Evolutionary conservation across 2,888 invertebrate species (phyloP).

Genomic region (Acholoe squamosa): DNA sequence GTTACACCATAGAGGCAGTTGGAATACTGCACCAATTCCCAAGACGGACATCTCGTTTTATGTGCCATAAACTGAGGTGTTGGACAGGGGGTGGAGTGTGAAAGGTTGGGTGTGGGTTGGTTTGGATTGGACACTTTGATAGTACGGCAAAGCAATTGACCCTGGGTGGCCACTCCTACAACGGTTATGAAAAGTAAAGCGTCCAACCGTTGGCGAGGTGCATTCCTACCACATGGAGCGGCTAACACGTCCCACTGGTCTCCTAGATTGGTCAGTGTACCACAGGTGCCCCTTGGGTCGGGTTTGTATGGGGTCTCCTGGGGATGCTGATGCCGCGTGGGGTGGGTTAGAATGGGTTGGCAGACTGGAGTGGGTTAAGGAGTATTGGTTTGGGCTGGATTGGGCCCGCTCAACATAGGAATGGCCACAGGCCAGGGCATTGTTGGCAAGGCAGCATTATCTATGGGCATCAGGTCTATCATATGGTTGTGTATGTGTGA

Average conservation of each 20-base stretch:
- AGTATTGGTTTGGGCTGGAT: neutral
- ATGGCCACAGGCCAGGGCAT: neutral
- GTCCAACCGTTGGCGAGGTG: neutral
- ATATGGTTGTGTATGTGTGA: too few relatives aligned
- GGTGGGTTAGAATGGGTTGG: neutral
- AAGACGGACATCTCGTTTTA: conserved; percentile 21
- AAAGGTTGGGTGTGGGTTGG: neutral
- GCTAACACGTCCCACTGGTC: neutral
- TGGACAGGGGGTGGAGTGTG: neutral
- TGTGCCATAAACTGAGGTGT: neutral
- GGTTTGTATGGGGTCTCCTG: neutral
- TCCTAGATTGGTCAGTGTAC: neutral
- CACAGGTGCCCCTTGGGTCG: neutral
- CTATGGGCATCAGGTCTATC: too few relatives aligned
- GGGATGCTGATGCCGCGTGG: neutral
- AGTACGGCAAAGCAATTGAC: conserved; percentile 21
- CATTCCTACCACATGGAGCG: neutral
- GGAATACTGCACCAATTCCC: neutral
- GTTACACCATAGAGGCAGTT: neutral
- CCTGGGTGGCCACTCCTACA: neutral
- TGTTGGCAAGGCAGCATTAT: too few relatives aligned
- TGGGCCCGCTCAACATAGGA: neutral
- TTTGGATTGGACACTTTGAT: neutral
- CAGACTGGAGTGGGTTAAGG: neutral
- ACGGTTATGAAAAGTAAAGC: conserved; percentile 19